These are phyloP conservation scores for Trichogramma pretiosum DNA, from an alignment of 1,140 invertebrate genomes.

Conservation along the genomic window DNA sequence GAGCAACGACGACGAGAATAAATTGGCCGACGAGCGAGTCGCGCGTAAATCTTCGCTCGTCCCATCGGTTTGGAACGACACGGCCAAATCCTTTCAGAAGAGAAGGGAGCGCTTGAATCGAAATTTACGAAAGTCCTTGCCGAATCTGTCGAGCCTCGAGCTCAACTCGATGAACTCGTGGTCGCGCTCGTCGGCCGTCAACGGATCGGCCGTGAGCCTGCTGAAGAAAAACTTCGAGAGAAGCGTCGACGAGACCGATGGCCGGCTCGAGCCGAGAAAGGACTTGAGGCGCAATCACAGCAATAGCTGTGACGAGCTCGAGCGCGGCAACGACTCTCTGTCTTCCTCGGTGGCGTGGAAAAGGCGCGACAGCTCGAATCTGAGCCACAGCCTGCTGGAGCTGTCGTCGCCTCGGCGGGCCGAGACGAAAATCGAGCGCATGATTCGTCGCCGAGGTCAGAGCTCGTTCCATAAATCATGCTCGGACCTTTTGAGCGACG, in stretches of 20 bases:
- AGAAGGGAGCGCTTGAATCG: background rate
- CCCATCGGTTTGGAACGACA: slow-evolving; percentile 17
- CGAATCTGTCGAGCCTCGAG: slow-evolving; percentile 6
- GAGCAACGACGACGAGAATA: background rate
- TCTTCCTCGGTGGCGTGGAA: too few species aligned
- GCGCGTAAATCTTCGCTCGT: background rate
- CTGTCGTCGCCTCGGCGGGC: slow-evolving; percentile 8
- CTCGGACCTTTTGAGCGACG: slow-evolving; percentile 18
- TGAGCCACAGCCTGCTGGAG: slow-evolving; percentile 25
- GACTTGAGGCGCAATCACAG: slow-evolving; percentile 20
- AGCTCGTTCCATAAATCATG: slow-evolving; percentile 26
- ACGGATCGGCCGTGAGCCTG: background rate
- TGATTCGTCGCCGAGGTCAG: background rate
- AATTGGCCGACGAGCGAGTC: background rate
- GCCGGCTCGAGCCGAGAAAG: slow-evolving; percentile 23
- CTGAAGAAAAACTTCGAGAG: background rate
- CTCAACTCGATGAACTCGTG: background rate
- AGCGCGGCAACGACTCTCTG: slow-evolving; percentile 20
- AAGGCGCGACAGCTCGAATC: slow-evolving; percentile 8
- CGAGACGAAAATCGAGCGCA: slow-evolving; percentile 12
- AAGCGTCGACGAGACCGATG: slow-evolving; percentile 12
- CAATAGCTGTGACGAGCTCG: slow-evolving; percentile 26
- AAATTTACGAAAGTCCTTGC: slow-evolving; percentile 20
- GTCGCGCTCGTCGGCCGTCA: background rate
- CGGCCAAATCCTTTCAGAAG: slow-evolving; percentile 10